Evolutionary conservation across 2,113 vertebrate species (phyloP).

Genomic region (Natator depressus): DNA sequence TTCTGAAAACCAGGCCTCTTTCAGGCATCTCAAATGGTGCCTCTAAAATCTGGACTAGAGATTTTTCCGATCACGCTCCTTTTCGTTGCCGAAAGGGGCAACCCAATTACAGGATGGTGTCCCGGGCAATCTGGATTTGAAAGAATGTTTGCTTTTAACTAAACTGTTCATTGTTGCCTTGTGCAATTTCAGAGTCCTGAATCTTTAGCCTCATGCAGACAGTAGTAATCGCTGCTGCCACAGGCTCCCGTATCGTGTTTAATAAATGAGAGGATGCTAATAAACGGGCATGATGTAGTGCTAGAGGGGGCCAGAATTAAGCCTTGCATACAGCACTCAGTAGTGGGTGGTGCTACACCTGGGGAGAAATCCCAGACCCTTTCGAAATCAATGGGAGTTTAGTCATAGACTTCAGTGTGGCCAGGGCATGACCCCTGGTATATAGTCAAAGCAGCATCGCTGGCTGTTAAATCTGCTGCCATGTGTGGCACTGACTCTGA

Average conservation of each 20-base stretch:
- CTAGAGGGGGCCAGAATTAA: not conserved
- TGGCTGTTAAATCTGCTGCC: not conserved
- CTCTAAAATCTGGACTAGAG: not conserved
- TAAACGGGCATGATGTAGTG: not conserved
- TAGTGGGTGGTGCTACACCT: not conserved
- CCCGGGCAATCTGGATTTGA: not conserved
- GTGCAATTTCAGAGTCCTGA: not conserved
- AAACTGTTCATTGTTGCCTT: not conserved
- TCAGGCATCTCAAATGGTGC: not conserved
- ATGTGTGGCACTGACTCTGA: not conserved
- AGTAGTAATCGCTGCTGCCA: not conserved
- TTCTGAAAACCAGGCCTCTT: not conserved
- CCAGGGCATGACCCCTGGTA: not conserved
- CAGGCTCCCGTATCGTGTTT: not conserved
- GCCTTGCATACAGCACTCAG: not conserved
- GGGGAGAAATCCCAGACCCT: fast-evolving
- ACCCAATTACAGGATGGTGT: not conserved
- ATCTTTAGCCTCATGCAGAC: not conserved
- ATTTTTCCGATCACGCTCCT: not conserved
- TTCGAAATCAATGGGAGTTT: not conserved
- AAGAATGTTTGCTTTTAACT: not conserved
- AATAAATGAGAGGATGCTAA: not conserved
- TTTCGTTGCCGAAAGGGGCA: not conserved
- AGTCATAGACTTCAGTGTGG: not conserved
- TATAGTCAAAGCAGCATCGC: fast-evolving